Evolutionary conservation across 92 coral and sea anemone species (phyloP).

Genomic region (Diadumene lineata): DNA sequence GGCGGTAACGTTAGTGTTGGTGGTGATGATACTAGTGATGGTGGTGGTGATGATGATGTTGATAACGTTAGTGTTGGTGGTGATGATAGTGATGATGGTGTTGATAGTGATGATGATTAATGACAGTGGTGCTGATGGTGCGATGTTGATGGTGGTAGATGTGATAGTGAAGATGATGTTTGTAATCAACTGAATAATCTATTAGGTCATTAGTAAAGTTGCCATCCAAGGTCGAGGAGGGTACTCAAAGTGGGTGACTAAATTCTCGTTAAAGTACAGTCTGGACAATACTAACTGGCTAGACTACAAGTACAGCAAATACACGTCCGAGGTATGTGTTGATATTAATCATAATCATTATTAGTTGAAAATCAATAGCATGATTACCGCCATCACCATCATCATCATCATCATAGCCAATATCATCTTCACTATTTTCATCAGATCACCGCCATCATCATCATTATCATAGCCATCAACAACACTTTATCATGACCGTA

Average conservation of each 20-base stretch:
- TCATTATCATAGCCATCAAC: not conserved
- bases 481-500: not conserved
- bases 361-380: not conserved
- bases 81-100: not conserved
- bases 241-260: constrained; percentile 18
- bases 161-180: no score
- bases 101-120: not conserved
- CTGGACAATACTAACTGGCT: constrained; percentile 20
- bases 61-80: not conserved
- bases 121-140: not conserved
- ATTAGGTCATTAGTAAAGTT: constrained; percentile 8
- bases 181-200: no score
- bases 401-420: not conserved
- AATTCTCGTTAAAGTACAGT: constrained; percentile 22
- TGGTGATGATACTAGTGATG: not conserved
- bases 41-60: not conserved
- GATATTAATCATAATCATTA: no score
- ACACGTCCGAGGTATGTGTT: constrained; percentile 2
- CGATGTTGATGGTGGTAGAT: no score
- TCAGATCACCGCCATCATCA: not conserved
- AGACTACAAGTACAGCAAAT: not conserved
- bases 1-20: not conserved
- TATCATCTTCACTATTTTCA: not conserved
- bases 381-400: not conserved
- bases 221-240: constrained; percentile 30